Evolutionary conservation across 2,888 invertebrate species (phyloP), one percentile per base, ranked within the genome.

Genomic region (Spialia ferax): DNA sequence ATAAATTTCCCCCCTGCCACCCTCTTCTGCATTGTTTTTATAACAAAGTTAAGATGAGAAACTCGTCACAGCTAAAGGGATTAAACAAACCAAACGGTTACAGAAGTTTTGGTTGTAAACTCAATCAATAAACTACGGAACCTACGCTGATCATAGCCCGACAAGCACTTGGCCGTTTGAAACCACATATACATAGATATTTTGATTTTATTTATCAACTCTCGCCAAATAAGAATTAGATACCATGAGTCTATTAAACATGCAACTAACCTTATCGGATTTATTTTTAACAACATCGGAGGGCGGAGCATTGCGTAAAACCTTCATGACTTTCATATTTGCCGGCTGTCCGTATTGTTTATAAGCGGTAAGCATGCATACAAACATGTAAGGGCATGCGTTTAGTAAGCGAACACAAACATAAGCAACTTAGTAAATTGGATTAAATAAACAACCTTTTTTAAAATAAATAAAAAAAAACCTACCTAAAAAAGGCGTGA

Each of bases 261-360:
- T 22, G 10, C 13, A 45, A 93, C 95, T 94, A 95, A 97, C 97
- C 97, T 97, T 97, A 84, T 96, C 97, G 22, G 97, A 97, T 91
- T 97, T 97, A 85, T 96, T 97, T 95, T 96, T 97, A 91, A 96
- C 95, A 89, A 96, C 92, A 95, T 97, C 96, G 77, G 97, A 98
- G 62, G 98, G 97, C 79, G 97, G 97, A 75, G 97, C 97, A 94
- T 96, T 96, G 89, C 97, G 95, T 79, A 98, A 95, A 83, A 96
- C 95, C 90, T 97, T 95, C 94, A 98, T 96, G 88, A 96, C 95
- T 86, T 96, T 95, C 87, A 96, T 95, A 94, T 96, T 97, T 77
- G 95, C 91, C 80, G 97, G 97, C 98, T 98, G 92, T 35, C 60
- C 76, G 77, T 75, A 13, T 69, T 66, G 70, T 71, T 74, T 75